phyloP scores from a whole-genome alignment of 2,113 vertebrate species.

The Diadophis punctatus region DNA sequence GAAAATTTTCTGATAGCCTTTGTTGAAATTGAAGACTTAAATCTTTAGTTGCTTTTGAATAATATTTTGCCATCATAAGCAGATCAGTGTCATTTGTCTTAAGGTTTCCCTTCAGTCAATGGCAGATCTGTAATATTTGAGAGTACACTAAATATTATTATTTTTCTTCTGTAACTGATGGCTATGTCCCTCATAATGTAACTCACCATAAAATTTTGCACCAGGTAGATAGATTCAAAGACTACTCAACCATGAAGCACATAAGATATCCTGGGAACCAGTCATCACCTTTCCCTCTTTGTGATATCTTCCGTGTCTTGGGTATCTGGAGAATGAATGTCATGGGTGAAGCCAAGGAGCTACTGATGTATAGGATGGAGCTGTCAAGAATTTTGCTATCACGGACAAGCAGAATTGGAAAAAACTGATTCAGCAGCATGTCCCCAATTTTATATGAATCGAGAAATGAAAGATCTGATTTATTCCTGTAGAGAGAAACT shows the following conservation, averaged over 20 bases:
- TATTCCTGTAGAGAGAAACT: background rate
- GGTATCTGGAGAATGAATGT: background rate
- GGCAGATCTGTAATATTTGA: background rate
- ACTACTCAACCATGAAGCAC: background rate
- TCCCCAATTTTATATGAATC: background rate
- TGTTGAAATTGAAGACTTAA: conserved; percentile 5
- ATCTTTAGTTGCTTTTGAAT: conserved; percentile 16
- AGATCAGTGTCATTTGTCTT: background rate
- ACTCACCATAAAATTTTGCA: background rate
- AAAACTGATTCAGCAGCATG: background rate
- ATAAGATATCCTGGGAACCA: background rate
- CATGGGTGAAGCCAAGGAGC: background rate
- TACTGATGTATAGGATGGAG: background rate
- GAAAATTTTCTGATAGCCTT: background rate
- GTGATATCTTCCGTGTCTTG: background rate
- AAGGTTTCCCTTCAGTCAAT: conserved; percentile 5
- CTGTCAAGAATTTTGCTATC: background rate
- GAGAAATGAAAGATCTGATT: background rate
- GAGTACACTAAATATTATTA: background rate
- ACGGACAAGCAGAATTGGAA: background rate
- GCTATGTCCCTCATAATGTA: background rate
- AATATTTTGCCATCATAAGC: background rate
- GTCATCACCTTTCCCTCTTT: background rate
- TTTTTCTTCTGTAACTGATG: background rate
- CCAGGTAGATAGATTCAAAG: background rate